Conservation (phyloP, 2,113 vertebrate species). For the Aspidoscelis tigris region DNA sequence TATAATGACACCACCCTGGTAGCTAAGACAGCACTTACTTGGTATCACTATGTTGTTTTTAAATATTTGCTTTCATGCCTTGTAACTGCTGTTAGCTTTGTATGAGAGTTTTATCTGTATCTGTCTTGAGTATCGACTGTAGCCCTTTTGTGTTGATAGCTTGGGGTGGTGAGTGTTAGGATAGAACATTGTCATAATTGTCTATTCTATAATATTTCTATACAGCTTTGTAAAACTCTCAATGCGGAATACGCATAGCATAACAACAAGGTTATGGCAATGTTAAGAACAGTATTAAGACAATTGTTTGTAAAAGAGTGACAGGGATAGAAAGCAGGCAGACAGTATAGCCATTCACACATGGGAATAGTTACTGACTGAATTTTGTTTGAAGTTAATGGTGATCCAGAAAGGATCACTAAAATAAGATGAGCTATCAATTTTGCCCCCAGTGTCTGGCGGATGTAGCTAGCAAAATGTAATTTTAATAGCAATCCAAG, state of each 20-base stretch:
- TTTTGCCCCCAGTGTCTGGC: background rate
- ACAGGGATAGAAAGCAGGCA: background rate
- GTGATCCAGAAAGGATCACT: background rate
- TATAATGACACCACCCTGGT: background rate
- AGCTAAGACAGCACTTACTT: background rate
- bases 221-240: too few relatives aligned
- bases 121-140: too few relatives aligned
- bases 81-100: background rate
- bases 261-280: too few relatives aligned
- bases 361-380: fast-evolving
- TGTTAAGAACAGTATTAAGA: too few relatives aligned
- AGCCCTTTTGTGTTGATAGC: too few relatives aligned
- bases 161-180: too few relatives aligned
- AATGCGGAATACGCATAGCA: too few relatives aligned
- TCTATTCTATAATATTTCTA: too few relatives aligned
- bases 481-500: slow-evolving; percentile 7
- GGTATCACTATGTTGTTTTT: background rate
- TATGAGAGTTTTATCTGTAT: background rate
- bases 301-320: background rate
- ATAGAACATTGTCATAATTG: too few relatives aligned
- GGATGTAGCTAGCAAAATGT: background rate
- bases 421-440: background rate
- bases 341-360: background rate
- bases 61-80: background rate
- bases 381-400: background rate